phyloP scores from a whole-genome alignment of 1,140 invertebrate genomes.

The Drosophila equinoxialis region DNA sequence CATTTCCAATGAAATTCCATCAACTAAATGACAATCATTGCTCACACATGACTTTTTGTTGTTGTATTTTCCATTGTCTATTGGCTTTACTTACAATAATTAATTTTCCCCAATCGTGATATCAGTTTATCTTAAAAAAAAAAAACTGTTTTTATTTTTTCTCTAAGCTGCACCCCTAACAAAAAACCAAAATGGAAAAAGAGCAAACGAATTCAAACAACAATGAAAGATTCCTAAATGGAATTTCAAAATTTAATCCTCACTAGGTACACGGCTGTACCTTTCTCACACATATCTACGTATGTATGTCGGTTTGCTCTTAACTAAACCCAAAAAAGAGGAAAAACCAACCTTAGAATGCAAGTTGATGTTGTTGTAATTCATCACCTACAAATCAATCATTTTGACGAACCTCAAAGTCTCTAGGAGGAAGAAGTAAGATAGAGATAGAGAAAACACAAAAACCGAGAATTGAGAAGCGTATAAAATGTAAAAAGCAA shows the following conservation, averaged over 20 bases:
- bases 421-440: conserved; percentile 58
- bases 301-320: conserved; percentile 29
- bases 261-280: conserved; percentile 59
- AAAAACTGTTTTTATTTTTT: conserved; percentile 47
- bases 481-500: conserved; percentile 74
- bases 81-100: conserved; percentile 61
- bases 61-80: conserved; percentile 28
- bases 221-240: conserved; percentile 73
- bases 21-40: conserved; percentile 61
- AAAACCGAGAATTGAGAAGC: conserved; percentile 39
- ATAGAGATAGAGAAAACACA: conserved; percentile 43
- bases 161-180: conserved; percentile 36
- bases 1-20: conserved; percentile 31
- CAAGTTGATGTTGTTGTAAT: conserved; percentile 76
- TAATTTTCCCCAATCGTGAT: conserved; percentile 71
- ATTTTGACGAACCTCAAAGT: conserved; percentile 82
- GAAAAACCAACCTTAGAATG: conserved; percentile 40
- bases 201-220: conserved; percentile 58
- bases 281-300: conserved; percentile 60
- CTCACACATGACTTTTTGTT: conserved; percentile 45
- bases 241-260: conserved; percentile 77
- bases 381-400: conserved; percentile 83
- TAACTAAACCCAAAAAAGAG: conserved; percentile 45
- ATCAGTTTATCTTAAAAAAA: conserved; percentile 70
- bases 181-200: conserved; percentile 37